These are phyloP conservation scores for Zaprionus vittiger DNA, from an alignment of 1,140 invertebrate species.

Conservation along the genomic window DNA sequence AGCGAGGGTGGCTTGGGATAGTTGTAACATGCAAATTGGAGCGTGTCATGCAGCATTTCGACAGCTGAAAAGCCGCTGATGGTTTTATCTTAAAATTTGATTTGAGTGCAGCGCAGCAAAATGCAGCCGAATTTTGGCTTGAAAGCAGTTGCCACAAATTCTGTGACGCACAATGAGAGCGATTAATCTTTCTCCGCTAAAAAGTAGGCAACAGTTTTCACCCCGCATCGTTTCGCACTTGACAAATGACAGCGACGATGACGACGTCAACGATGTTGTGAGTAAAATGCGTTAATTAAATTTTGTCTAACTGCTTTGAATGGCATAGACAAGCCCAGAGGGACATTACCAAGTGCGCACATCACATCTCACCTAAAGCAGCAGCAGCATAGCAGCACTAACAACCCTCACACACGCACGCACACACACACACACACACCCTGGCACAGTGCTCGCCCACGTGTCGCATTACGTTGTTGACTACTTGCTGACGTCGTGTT, in stretches of 20 bases:
- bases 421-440: background rate
- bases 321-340: slow-evolving; percentile 53
- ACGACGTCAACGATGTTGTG: slow-evolving; percentile 31
- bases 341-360: slow-evolving; percentile 20
- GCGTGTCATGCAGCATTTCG: slow-evolving; percentile 77
- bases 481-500: slow-evolving; percentile 66
- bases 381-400: background rate
- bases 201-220: slow-evolving; percentile 47
- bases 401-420: slow-evolving; percentile 5
- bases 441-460: slow-evolving; percentile 16
- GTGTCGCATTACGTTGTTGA: slow-evolving; percentile 46
- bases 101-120: slow-evolving; percentile 11
- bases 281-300: slow-evolving; percentile 77
- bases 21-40: slow-evolving; percentile 74
- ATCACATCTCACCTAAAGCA: background rate
- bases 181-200: slow-evolving; percentile 39
- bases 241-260: slow-evolving; percentile 62
- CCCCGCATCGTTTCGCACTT: slow-evolving; percentile 3
- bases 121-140: background rate
- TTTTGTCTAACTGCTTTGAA: slow-evolving; percentile 71
- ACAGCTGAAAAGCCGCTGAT: slow-evolving; percentile 50
- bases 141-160: background rate
- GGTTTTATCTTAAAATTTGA: slow-evolving; percentile 34
- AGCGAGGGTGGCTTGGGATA: background rate
- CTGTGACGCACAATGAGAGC: slow-evolving; percentile 13